phyloP scores from a whole-genome alignment of 2,113 vertebrate genomes.

The Nicator chloris region DNA sequence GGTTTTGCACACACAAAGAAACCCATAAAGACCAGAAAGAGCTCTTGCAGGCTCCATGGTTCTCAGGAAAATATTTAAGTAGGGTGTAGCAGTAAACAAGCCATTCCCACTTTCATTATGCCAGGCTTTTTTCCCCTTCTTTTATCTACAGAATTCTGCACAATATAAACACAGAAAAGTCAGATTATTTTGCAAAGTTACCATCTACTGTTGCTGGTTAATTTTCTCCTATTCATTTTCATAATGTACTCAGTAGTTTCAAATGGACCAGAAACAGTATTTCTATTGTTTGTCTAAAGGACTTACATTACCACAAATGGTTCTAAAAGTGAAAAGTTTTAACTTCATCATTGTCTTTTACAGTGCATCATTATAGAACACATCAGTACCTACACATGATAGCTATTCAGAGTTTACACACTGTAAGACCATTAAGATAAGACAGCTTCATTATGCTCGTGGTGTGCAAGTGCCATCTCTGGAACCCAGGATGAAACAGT shows the following conservation, averaged over 20 bases:
- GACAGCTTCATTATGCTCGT: neutral
- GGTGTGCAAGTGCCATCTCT: neutral
- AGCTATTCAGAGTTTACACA: neutral
- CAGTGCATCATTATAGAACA: neutral
- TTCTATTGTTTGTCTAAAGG: neutral
- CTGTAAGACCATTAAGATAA: neutral
- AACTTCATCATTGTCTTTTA: neutral
- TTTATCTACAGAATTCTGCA: neutral
- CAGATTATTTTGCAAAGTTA: neutral
- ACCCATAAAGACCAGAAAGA: neutral
- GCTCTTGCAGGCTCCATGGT: neutral
- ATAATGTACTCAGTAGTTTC: neutral
- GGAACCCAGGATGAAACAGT: neutral
- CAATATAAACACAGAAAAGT: neutral
- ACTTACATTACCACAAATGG: neutral
- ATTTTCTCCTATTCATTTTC: neutral
- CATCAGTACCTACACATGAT: neutral
- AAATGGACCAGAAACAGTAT: neutral
- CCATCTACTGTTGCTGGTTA: neutral
- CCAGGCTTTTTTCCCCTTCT: neutral
- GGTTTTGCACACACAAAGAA: neutral
- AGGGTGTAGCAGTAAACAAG: neutral
- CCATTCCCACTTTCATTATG: neutral
- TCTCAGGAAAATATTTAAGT: neutral
- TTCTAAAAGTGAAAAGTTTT: neutral